Base-by-base conservation (phyloP, 2,113 vertebrate genomes). In the Cyanoramphus novaezelandiae region DNA sequence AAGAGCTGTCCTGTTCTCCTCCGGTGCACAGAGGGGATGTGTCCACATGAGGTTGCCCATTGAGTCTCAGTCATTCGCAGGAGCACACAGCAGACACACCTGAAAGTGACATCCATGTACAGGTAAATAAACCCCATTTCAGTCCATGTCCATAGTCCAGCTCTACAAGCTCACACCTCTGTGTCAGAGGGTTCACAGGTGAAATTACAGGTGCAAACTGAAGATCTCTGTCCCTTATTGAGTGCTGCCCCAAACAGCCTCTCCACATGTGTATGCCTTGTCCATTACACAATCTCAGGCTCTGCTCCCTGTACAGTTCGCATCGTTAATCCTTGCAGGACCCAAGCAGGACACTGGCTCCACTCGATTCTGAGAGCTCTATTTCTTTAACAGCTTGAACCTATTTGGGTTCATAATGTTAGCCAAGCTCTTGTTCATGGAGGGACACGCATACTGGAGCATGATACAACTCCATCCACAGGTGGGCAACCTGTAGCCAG, bases 11-110 rank as follows among this genome's bases (percentile, higher is more conserved):
- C 31, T 2, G 0, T 29, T 80, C 29, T 82, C 29, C 33, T 68
- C 39, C 0, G 0, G 59, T 31, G 15, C 69, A 27, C 1, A 2
- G 39, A 55, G 46, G 29, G 19, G 27, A 67, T 44, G 28, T 0
- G 1, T 31, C 23, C 29, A 17, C 3, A 0, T 20, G 39, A 41
- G 8, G 20, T 27, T 90, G 52, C 33, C 52, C 4, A 2, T 28
- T 62, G 74, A 52, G 17, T 17, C 64, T 43, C 86, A 43, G 47
- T 35, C 50, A 24, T 50, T 23, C 1, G 0, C 60, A 74, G 83
- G n/a, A 74, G 46, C 75, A 74, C 35, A 21, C 43, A 86, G 72
- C 49, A 67, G 35, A 82, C 88, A 76, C 75, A 60, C 65, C 75
- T 72, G 67, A 44, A 90, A 80, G 4, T 13, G 33, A 63, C 70